Evolutionary conservation across 92 coral and sea anemone genomes (phyloP).

Genomic region (Muricea muricata): DNA sequence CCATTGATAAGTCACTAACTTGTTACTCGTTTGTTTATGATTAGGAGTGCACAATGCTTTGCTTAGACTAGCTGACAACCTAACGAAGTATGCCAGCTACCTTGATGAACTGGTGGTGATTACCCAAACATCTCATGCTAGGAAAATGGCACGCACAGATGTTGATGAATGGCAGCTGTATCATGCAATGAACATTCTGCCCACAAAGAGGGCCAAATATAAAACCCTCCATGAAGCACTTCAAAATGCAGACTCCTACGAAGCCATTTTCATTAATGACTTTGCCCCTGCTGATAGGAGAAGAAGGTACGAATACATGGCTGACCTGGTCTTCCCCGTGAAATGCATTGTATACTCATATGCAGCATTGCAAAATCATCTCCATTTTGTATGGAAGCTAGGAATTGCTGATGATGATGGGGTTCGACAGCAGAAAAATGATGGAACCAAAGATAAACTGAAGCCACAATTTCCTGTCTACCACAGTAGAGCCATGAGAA

Average conservation of each 20-base stretch:
- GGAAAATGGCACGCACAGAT: constrained; percentile 39
- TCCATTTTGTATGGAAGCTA: constrained; percentile 58
- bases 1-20: no score
- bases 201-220: constrained; percentile 40
- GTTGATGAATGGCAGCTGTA: constrained; percentile 47
- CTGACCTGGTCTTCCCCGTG: constrained; percentile 37
- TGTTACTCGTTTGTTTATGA: background rate
- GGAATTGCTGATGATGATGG: constrained; percentile 37
- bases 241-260: constrained; percentile 36
- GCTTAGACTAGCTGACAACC: constrained; percentile 51
- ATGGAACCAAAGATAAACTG: constrained; percentile 35
- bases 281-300: constrained; percentile 45
- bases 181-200: constrained; percentile 39
- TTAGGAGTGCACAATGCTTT: constrained; percentile 41
- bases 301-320: constrained; percentile 45
- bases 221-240: constrained; percentile 50
- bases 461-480: constrained; percentile 48
- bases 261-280: constrained; percentile 46
- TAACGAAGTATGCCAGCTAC: constrained; percentile 46
- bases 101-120: constrained; percentile 40
- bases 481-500: constrained; percentile 50
- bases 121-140: constrained; percentile 39
- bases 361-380: constrained; percentile 45
- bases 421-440: constrained; percentile 36
- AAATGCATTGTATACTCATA: constrained; percentile 55